Conservation (phyloP, 2,113 vertebrate species). For the Chlorodrepanis virens region DNA sequence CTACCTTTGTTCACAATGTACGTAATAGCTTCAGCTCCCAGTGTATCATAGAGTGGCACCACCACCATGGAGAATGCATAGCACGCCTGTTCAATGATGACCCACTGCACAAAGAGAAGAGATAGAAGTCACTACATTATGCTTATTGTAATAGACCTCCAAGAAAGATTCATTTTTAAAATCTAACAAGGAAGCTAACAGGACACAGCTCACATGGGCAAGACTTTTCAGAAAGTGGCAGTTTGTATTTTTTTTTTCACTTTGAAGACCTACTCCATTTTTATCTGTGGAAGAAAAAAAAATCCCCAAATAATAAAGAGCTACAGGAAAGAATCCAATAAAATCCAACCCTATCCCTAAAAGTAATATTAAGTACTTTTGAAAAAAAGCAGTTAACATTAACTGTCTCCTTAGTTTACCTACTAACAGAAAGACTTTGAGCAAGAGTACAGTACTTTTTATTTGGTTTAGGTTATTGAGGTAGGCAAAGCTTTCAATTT, state of each 20-base stretch:
- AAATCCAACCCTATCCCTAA: not conserved
- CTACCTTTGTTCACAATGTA: constrained; percentile 91
- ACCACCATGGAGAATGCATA: constrained; percentile 90
- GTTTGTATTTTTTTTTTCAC: not conserved
- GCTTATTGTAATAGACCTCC: not conserved
- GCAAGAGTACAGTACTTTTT: not conserved
- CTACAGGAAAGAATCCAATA: not conserved
- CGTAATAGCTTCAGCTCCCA: constrained; percentile 86
- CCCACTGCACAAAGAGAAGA: constrained; percentile 81
- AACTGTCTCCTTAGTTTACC: not conserved
- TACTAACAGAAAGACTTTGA: not conserved
- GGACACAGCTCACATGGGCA: not conserved
- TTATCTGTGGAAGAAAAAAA: not conserved
- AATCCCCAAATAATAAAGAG: not conserved
- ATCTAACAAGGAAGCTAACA: not conserved
- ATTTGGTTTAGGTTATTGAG: not conserved
- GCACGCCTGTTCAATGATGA: constrained; percentile 89
- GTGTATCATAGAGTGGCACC: constrained; percentile 94
- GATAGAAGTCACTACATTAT: not conserved
- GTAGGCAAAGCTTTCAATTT: not conserved
- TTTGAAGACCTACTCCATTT: not conserved
- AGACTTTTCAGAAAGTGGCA: not conserved
- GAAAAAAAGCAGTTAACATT: not conserved
- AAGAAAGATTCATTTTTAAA: not conserved
- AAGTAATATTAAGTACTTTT: not conserved